These are phyloP conservation scores for Calypte anna DNA, from an alignment of 2,113 vertebrate species.

Conservation along the genomic window DNA sequence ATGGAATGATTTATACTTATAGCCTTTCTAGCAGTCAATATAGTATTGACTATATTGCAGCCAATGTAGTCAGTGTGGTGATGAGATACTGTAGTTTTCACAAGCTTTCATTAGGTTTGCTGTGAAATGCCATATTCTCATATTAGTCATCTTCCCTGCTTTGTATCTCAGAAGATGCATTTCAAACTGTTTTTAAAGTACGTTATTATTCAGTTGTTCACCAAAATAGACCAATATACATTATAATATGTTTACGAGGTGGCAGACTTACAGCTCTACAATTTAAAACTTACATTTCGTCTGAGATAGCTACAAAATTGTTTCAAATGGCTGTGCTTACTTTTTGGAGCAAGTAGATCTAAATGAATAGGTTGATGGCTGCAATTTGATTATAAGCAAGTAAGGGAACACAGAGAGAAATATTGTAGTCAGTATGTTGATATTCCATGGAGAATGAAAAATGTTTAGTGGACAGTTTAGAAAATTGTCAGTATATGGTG, in stretches of 20 bases:
- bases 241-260: slow-evolving; percentile 65
- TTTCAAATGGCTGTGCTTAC: slow-evolving; percentile 61
- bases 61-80: slow-evolving; percentile 44
- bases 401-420: slow-evolving; percentile 47
- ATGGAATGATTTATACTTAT: slow-evolving; percentile 35
- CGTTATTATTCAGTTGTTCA: slow-evolving; percentile 70
- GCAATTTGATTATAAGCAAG: slow-evolving; percentile 70
- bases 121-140: slow-evolving; percentile 59
- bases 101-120: slow-evolving; percentile 60
- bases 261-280: slow-evolving; percentile 57
- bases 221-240: slow-evolving; percentile 62
- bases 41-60: slow-evolving; percentile 27
- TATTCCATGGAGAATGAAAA: slow-evolving; percentile 58
- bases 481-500: not conserved
- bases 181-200: slow-evolving; percentile 69
- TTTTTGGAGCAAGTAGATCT: slow-evolving; percentile 54
- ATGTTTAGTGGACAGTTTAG: slow-evolving; percentile 59
- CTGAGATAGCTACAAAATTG: slow-evolving; percentile 60
- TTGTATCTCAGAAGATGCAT: slow-evolving; percentile 58
- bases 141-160: slow-evolving; percentile 64
- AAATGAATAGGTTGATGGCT: slow-evolving; percentile 68
- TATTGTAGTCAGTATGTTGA: slow-evolving; percentile 41
- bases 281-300: slow-evolving; percentile 56
- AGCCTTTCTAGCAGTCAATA: slow-evolving; percentile 36
- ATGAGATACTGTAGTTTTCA: slow-evolving; percentile 55